Evolutionary conservation across 1,140 invertebrate genomes (phyloP), one percentile per base, ranked within the genome.

Genomic region (Listronotus oregonensis): DNA sequence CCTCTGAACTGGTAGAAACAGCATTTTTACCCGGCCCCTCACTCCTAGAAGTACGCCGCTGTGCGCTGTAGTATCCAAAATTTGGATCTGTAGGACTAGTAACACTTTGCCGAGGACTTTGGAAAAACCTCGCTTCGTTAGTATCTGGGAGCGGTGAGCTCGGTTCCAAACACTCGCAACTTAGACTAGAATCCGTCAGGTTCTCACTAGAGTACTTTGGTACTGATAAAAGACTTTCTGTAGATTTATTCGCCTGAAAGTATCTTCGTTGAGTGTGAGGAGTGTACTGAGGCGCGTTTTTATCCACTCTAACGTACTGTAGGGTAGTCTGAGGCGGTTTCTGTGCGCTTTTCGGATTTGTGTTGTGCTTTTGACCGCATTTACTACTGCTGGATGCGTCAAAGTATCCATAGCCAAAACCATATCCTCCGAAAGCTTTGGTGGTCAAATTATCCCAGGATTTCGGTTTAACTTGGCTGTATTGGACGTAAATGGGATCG

Each of bases 391-490:
- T 81, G 63, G 52, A 52, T 75, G 80, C 65, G 70, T 91, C 90
- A 34, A 91, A 78, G 70, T 91, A 93, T 1, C 91, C 91, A 72
- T 93, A 94, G 4, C 90, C 90, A 69, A 91, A 93, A 18, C 90
- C 90, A 70, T 93, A 92, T 0, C 90, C 91, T 10, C 90, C 89
- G 59, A 91, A 89, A 1, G 88, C 87, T 80, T 92, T 92, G 0
- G 90, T 92, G 8, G 75, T 70, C 17, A 94, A 79, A 81, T 93
- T 93, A 72, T 93, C 91, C 91, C 92, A 93, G 0, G 91, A 93
- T 74, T 93, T 93, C 5, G 91, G 91, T 73, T 94, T 92, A 0
- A 84, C 86, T 40, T 85, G 74, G 43, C 77, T 78, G 67, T 87
- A 86, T 58, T 86, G 83, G 15, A 86, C 82, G 32, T 85, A 83